Conservation (phyloP, 2,888 invertebrate genomes). For the Helobdella robusta region DNA sequence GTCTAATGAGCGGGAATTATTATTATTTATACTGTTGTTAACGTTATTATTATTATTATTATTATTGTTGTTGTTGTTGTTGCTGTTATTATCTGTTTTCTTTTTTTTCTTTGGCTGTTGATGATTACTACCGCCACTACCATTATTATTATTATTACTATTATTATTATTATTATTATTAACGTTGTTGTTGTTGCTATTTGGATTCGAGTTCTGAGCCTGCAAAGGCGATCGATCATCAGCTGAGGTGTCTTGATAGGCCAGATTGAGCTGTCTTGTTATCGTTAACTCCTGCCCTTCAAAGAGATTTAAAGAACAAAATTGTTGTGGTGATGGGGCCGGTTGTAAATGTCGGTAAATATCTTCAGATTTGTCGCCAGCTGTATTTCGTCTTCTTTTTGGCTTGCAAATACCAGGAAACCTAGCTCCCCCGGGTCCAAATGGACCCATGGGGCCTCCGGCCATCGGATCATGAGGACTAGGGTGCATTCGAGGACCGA, state of each 20-base stretch:
- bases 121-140: constrained; percentile 4
- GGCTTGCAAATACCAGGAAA: constrained; percentile 44
- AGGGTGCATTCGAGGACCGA: constrained; percentile 28
- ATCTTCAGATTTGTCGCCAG: constrained; percentile 56
- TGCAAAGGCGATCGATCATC: constrained; percentile 14
- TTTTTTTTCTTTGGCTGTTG: constrained; percentile 25
- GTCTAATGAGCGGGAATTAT: constrained; percentile 8
- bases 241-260: constrained; percentile 51
- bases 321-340: constrained; percentile 89
- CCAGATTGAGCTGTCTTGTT: constrained; percentile 87
- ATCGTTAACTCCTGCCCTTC: constrained; percentile 92
- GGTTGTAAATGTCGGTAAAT: constrained; percentile 60
- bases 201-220: neutral
- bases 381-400: constrained; percentile 38
- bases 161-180: too few relatives aligned
- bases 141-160: constrained; percentile 9
- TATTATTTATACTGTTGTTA: too few relatives aligned
- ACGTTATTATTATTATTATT: neutral
- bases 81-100: constrained; percentile 19
- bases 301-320: constrained; percentile 86
- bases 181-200: constrained; percentile 12
- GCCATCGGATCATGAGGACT: constrained; percentile 42
- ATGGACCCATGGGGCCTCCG: constrained; percentile 29
- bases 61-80: neutral
- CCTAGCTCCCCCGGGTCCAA: constrained; percentile 43